phyloP scores from a whole-genome alignment of 2,113 vertebrate species.

The Glaucomys volans region DNA sequence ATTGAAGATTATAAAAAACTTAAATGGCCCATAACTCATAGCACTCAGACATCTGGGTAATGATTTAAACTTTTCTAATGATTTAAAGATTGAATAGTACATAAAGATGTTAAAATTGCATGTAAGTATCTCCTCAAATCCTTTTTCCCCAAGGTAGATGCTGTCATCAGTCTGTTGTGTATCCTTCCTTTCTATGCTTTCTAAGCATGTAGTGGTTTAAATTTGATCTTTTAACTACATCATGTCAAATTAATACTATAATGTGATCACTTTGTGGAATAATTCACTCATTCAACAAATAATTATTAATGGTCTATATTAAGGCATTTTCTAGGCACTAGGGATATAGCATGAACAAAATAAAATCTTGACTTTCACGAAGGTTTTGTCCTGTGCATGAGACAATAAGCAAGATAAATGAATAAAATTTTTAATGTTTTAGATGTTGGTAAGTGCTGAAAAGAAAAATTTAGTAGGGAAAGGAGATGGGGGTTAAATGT shows the following conservation, averaged over 20 bases:
- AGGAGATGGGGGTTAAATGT: not conserved
- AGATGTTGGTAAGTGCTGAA: not conserved
- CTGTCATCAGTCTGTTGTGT: not conserved
- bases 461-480: not conserved
- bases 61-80: constrained; percentile 11
- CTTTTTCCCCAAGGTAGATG: not conserved
- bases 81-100: constrained; percentile 18
- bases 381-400: not conserved
- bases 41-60: not conserved
- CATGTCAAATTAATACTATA: constrained; percentile 11
- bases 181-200: not conserved
- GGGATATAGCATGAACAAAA: not conserved
- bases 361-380: not conserved
- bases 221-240: not conserved
- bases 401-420: not conserved
- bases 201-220: not conserved
- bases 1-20: constrained; percentile 28
- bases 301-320: not conserved
- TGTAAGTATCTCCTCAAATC: not conserved
- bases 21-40: not conserved
- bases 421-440: not conserved
- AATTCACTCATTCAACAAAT: not conserved
- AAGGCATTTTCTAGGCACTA: not conserved
- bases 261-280: not conserved
- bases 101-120: not conserved